Evolutionary conservation across 1,140 invertebrate genomes (phyloP).

Genomic region (Bombus waltoni): DNA sequence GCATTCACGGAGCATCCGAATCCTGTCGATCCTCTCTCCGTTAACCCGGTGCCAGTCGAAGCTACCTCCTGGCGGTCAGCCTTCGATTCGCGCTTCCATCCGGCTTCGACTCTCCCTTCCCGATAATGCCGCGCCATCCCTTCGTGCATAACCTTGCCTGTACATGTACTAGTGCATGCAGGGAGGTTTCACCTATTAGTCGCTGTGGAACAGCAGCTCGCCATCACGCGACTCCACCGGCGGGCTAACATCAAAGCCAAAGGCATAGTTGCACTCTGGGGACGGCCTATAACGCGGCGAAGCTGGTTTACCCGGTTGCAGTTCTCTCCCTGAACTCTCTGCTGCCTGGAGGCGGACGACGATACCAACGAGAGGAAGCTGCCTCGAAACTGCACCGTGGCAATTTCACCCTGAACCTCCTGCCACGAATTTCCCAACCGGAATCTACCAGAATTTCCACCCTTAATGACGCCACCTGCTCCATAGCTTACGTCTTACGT

Average conservation of each 20-base stretch:
- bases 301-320: constrained; percentile 28
- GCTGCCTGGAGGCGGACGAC: constrained; percentile 8
- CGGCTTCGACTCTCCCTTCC: neutral
- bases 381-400: neutral
- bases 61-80: constrained; percentile 31
- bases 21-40: constrained; percentile 52
- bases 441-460: constrained; percentile 4
- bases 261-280: constrained; percentile 79
- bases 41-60: constrained; percentile 11
- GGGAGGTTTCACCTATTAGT: constrained; percentile 75
- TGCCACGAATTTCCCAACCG: neutral
- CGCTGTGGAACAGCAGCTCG: constrained; percentile 70
- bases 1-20: constrained; percentile 59
- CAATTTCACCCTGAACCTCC: constrained; percentile 17
- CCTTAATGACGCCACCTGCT: constrained; percentile 8
- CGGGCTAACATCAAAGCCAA: constrained; percentile 81
- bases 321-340: constrained; percentile 13
- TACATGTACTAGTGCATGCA: constrained; percentile 19
- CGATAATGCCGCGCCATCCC: constrained; percentile 50
- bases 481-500: too few species aligned
- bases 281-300: constrained; percentile 67
- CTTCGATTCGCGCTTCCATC: constrained; percentile 37
- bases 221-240: constrained; percentile 73
- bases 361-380: neutral
- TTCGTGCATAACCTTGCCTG: neutral